A percentile compares a stretch with the other conserved stretches of the same genome.
These are phyloP conservation scores for Lumbricus terrestris DNA, from an alignment of 2,888 invertebrate genomes.

Conservation along the genomic window DNA sequence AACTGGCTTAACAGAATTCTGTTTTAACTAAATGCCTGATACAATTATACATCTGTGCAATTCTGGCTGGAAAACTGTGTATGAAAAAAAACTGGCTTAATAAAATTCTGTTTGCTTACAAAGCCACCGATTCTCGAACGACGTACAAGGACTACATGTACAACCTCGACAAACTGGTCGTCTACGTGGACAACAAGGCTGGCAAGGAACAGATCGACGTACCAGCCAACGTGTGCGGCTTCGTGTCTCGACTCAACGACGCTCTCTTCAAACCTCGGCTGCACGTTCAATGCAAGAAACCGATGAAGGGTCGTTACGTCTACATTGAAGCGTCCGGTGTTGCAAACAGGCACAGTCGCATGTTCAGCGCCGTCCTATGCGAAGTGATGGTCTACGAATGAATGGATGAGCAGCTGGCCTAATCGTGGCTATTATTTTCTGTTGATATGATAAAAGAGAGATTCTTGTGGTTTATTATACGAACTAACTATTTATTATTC, in stretches of 20 bases:
- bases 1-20: background rate
- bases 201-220: slow-evolving; percentile 44
- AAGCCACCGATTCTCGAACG: slow-evolving; percentile 24
- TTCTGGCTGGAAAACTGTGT: too few relatives aligned
- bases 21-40: background rate
- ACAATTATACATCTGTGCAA: too few relatives aligned
- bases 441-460: too few relatives aligned
- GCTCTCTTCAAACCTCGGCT: slow-evolving; percentile 61
- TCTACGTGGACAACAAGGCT: slow-evolving; percentile 60
- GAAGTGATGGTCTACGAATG: slow-evolving; percentile 62
- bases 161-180: slow-evolving; percentile 62
- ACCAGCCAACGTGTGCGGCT: slow-evolving; percentile 57
- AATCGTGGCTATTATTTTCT: background rate
- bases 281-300: slow-evolving; percentile 61
- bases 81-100: too few relatives aligned
- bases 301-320: slow-evolving; percentile 60
- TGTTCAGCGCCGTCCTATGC: slow-evolving; percentile 63
- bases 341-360: slow-evolving; percentile 61
- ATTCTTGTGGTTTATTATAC: background rate
- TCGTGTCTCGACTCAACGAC: slow-evolving; percentile 61
- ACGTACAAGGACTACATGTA: slow-evolving; percentile 59
- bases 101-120: background rate
- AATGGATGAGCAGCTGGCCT: slow-evolving; percentile 8
- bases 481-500: slow-evolving; percentile 3
- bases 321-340: slow-evolving; percentile 63